A percentile compares a stretch with the other conserved stretches of the same genome.
Conservation (phyloP, 1,140 invertebrate genomes). For the Asbolus verrucosus region DNA sequence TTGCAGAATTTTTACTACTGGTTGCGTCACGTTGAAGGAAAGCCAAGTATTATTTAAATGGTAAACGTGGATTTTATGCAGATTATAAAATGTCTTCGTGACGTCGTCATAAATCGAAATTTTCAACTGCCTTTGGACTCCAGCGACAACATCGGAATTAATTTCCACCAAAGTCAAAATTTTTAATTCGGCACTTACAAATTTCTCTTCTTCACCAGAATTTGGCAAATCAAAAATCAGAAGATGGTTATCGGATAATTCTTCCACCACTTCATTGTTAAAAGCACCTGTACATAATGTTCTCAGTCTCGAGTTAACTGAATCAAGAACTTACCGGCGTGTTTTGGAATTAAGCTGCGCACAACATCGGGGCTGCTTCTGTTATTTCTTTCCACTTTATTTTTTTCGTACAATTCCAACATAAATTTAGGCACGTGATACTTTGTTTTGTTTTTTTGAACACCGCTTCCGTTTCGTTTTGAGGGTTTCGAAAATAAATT, state of each 20-base stretch:
- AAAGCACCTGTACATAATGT: too few relatives aligned
- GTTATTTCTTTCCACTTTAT: conserved; percentile 51
- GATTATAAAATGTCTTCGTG: conserved; percentile 45
- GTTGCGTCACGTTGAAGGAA: conserved; percentile 59
- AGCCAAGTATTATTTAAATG: conserved; percentile 62
- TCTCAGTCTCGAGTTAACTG: background rate
- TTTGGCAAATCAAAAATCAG: conserved; percentile 60
- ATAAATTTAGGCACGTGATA: conserved; percentile 62
- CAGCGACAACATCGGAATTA: conserved; percentile 46
- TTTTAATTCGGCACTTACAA: conserved; percentile 60
- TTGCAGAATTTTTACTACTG: conserved; percentile 53
- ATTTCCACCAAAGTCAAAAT: conserved; percentile 59
- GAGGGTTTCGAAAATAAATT: background rate
- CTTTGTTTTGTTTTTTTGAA: conserved; percentile 47
- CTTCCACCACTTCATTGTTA: conserved; percentile 53
- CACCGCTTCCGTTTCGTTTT: conserved; percentile 11
- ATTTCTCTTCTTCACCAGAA: conserved; percentile 56
- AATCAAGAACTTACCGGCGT: conserved; percentile 53
- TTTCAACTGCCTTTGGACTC: conserved; percentile 55
- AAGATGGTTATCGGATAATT: conserved; percentile 59
- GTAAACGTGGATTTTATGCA: conserved; percentile 55
- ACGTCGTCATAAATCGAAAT: conserved; percentile 58
- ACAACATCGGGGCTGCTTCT: conserved; percentile 58
- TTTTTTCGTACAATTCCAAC: conserved; percentile 63
- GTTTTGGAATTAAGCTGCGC: conserved; percentile 60